These are phyloP conservation scores for Probosciger aterrimus DNA, from an alignment of 2,113 vertebrate genomes.

Conservation along the genomic window DNA sequence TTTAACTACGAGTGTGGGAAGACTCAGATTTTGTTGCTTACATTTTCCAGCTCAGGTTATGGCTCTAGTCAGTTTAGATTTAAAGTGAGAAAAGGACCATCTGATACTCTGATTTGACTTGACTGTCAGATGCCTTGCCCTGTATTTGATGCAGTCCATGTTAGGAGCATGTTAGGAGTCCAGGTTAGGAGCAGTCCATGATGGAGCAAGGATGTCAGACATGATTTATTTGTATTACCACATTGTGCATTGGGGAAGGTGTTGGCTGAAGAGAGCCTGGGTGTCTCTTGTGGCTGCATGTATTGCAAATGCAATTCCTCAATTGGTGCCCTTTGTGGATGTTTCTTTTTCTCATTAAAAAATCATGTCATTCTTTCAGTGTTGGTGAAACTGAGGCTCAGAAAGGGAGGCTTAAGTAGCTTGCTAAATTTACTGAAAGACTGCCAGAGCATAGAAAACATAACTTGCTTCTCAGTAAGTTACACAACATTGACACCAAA, in stretches of 20 bases:
- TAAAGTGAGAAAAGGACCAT: not conserved
- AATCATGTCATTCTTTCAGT: not conserved
- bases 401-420: not conserved
- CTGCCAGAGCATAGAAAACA: not conserved
- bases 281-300: not conserved
- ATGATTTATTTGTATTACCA: not conserved
- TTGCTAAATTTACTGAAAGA: not conserved
- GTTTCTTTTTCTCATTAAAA: not conserved
- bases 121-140: not conserved
- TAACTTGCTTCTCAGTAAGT: not conserved
- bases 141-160: not conserved
- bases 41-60: not conserved
- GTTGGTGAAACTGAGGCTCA: not conserved
- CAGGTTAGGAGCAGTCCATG: not conserved
- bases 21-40: not conserved
- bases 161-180: not conserved
- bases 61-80: not conserved
- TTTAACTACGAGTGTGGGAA: not conserved
- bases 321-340: not conserved
- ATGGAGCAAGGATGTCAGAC: not conserved
- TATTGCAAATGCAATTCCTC: not conserved
- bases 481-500: not conserved
- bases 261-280: not conserved
- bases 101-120: not conserved
- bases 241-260: not conserved